phyloP scores from a whole-genome alignment of 1,140 invertebrate species.

The Drosophila varians region DNA sequence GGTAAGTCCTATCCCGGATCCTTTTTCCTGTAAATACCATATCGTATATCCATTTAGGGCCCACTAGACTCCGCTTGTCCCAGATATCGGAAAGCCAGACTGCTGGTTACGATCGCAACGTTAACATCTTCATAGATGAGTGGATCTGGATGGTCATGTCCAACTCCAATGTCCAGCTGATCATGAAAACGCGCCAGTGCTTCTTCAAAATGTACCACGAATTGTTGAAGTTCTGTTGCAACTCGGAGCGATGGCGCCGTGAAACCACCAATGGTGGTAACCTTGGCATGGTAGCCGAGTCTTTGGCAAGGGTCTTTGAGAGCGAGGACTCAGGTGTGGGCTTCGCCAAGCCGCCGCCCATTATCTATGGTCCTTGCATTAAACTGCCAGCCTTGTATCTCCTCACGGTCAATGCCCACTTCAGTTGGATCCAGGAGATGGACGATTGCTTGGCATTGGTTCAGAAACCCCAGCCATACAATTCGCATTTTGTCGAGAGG shows the following conservation, averaged over 20 bases:
- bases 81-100: conserved; percentile 18
- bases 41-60: conserved; percentile 3
- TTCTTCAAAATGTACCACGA: conserved; percentile 85
- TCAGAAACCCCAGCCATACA: not conserved
- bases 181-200: conserved; percentile 90
- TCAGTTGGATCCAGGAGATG: conserved; percentile 32
- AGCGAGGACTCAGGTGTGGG: conserved; percentile 43
- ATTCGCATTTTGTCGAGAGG: conserved; percentile 22
- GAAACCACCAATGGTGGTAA: conserved; percentile 4
- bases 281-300: conserved; percentile 29
- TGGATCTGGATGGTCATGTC: conserved; percentile 92
- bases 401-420: conserved; percentile 43
- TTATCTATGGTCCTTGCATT: conserved; percentile 20
- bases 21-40: not conserved
- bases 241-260: conserved; percentile 37
- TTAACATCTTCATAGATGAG: conserved; percentile 87
- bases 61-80: conserved; percentile 13
- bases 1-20: conserved; percentile 24
- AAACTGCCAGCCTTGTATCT: conserved; percentile 47
- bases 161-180: conserved; percentile 87
- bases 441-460: conserved; percentile 1
- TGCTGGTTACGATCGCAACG: not conserved
- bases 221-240: conserved; percentile 50
- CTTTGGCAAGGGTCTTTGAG: conserved; percentile 44
- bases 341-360: conserved; percentile 31